A percentile compares a stretch with the other conserved stretches of the same genome.
phyloP scores from a whole-genome alignment of 1,140 invertebrate species.

The Listronotus oregonensis region DNA sequence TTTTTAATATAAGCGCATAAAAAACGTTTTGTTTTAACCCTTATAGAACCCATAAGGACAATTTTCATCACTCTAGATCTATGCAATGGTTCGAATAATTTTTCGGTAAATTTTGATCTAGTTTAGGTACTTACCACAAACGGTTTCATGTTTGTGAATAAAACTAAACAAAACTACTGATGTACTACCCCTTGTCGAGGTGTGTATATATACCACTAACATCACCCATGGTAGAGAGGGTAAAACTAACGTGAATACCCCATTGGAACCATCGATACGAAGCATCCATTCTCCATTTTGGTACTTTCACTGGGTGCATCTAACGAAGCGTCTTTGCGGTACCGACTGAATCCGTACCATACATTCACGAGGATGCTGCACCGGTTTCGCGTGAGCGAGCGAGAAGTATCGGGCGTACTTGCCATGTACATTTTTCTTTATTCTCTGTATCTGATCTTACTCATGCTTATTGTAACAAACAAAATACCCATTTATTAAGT shows the following conservation, averaged over 20 bases:
- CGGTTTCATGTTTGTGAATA: conserved; percentile 45
- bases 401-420: background rate
- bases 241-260: conserved; percentile 34
- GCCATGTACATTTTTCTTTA: no score
- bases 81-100: no score
- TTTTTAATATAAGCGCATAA: no score
- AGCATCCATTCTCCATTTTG: conserved; percentile 25
- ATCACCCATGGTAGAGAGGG: conserved; percentile 41
- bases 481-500: no score
- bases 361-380: conserved; percentile 25
- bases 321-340: conserved; percentile 16
- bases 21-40: no score
- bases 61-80: no score
- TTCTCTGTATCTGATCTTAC: no score
- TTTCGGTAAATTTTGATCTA: no score
- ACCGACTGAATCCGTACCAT: conserved; percentile 29
- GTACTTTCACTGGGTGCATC: conserved; percentile 49
- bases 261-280: conserved; percentile 5
- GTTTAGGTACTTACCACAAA: conserved; percentile 43
- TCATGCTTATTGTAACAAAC: no score
- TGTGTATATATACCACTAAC: conserved; percentile 44
- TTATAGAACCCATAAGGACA: no score
- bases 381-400: background rate
- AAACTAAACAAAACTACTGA: conserved; percentile 42
- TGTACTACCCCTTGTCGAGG: conserved; percentile 44